These are phyloP conservation scores for Antennarius maculatus DNA, from an alignment of 2,797 vertebrate genomes.

Conservation along the genomic window DNA sequence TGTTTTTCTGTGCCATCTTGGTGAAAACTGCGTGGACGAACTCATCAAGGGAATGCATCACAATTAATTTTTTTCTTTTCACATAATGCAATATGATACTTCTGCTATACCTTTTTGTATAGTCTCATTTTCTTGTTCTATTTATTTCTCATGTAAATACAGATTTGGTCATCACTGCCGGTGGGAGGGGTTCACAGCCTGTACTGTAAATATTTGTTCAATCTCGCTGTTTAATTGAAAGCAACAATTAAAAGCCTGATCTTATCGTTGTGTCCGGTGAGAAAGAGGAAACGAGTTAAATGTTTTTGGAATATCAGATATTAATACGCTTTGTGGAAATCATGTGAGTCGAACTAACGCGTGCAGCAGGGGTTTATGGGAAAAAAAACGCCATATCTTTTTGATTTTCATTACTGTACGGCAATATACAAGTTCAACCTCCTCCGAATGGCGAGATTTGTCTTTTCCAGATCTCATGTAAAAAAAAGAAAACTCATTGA, in stretches of 20 bases:
- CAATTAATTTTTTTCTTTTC: slow-evolving; percentile 74
- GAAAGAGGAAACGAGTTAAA: slow-evolving; percentile 30
- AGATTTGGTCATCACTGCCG: slow-evolving; percentile 72
- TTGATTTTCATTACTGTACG: slow-evolving; percentile 65
- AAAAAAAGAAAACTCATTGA: slow-evolving; percentile 60
- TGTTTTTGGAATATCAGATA: slow-evolving; percentile 48
- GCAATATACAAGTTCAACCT: slow-evolving; percentile 73
- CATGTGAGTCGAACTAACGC: slow-evolving; percentile 60
- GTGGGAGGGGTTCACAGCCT: slow-evolving; percentile 42
- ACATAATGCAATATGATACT: slow-evolving; percentile 73
- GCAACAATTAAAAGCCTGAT: slow-evolving; percentile 46
- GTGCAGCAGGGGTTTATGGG: slow-evolving; percentile 65
- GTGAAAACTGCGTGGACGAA: slow-evolving; percentile 68
- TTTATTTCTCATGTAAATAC: slow-evolving; percentile 82
- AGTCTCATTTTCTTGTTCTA: slow-evolving; percentile 64
- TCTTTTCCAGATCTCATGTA: slow-evolving; percentile 70
- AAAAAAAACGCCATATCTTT: slow-evolving; percentile 73
- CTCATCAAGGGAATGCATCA: slow-evolving; percentile 60
- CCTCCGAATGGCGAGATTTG: slow-evolving; percentile 38
- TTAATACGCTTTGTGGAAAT: slow-evolving; percentile 51
- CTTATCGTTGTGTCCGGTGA: slow-evolving; percentile 35
- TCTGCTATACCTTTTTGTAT: slow-evolving; percentile 70
- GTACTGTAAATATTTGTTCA: slow-evolving; percentile 77
- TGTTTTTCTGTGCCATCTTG: slow-evolving; percentile 74
- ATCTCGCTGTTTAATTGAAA: slow-evolving; percentile 49